A percentile compares a stretch with the other conserved stretches of the same genome.
These are phyloP conservation scores for Tor tambroides DNA, from an alignment of 2,113 vertebrate genomes.

Conservation along the genomic window DNA sequence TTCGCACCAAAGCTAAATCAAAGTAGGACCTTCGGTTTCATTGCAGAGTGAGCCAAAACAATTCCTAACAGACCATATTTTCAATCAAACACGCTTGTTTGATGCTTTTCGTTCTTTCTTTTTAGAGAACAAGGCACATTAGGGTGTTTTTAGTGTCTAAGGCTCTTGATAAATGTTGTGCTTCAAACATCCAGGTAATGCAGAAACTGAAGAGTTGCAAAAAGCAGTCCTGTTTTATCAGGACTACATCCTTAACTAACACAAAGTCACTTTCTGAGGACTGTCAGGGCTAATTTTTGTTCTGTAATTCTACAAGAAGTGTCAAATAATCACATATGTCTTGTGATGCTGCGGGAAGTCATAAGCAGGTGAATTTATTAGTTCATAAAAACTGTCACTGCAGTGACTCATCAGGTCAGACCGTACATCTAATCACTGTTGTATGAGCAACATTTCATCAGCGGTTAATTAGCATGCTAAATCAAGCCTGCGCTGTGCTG, in stretches of 20 bases:
- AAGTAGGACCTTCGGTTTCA: too few relatives aligned
- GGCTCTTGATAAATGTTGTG: neutral
- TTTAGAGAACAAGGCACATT: neutral
- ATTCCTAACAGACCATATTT: too few relatives aligned
- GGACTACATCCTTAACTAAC: neutral
- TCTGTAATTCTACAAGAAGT: neutral
- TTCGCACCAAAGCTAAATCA: too few relatives aligned
- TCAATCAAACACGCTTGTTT: too few relatives aligned
- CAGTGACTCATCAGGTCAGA: conserved; percentile 2
- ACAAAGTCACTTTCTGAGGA: neutral
- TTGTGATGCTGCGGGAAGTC: neutral
- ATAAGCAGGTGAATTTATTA: neutral
- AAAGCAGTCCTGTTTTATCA: neutral
- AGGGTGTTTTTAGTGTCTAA: neutral
- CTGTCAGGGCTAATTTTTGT: neutral
- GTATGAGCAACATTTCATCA: conserved; percentile 10
- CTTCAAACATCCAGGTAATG: neutral
- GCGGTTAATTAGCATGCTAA: conserved; percentile 19
- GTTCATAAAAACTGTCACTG: neutral
- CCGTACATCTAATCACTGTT: conserved; percentile 19
- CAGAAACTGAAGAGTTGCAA: neutral
- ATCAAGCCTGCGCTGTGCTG: neutral
- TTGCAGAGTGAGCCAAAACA: too few relatives aligned
- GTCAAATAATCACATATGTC: neutral
- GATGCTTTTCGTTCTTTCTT: too few relatives aligned